phyloP scores from a whole-genome alignment of 53 echinoderm and acorn worm species.

The Antedon mediterranea region DNA sequence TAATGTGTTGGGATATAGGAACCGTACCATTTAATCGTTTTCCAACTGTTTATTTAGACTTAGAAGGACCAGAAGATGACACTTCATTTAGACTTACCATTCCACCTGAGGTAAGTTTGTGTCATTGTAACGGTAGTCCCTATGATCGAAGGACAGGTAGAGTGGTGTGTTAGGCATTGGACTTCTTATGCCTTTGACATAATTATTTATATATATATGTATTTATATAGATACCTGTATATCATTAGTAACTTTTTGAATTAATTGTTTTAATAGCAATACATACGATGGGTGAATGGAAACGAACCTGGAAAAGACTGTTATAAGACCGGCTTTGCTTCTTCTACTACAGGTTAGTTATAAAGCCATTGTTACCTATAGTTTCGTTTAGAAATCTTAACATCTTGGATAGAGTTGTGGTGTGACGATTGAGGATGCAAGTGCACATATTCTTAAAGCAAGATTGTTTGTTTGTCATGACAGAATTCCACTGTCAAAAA shows the following conservation, averaged over 20 bases:
- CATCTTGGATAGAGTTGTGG: too few relatives aligned
- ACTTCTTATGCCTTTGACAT: too few relatives aligned
- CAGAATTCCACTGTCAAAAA: neutral
- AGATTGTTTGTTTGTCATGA: neutral
- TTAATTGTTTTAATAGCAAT: constrained; percentile 49
- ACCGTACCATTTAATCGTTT: constrained; percentile 38
- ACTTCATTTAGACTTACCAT: constrained; percentile 50
- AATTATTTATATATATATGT: too few relatives aligned
- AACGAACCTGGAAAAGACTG: constrained; percentile 30
- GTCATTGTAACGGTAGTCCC: too few relatives aligned
- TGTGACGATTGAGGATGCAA: too few relatives aligned
- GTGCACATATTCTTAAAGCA: too few relatives aligned
- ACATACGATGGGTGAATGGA: constrained; percentile 48
- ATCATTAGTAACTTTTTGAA: neutral
- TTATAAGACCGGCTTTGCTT: constrained; percentile 67
- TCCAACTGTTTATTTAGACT: constrained; percentile 53
- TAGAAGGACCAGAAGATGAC: constrained; percentile 28
- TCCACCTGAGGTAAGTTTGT: constrained; percentile 51
- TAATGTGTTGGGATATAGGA: constrained; percentile 44
- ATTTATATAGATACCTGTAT: neutral
- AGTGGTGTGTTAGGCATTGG: too few relatives aligned
- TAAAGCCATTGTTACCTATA: too few relatives aligned
- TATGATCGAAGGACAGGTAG: too few relatives aligned
- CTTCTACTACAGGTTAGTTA: constrained; percentile 38
- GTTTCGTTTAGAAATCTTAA: too few relatives aligned